Evolutionary conservation across 1,140 invertebrate genomes (phyloP), one percentile per base, ranked within the genome.

Genomic region (Sweltsa coloradensis): DNA sequence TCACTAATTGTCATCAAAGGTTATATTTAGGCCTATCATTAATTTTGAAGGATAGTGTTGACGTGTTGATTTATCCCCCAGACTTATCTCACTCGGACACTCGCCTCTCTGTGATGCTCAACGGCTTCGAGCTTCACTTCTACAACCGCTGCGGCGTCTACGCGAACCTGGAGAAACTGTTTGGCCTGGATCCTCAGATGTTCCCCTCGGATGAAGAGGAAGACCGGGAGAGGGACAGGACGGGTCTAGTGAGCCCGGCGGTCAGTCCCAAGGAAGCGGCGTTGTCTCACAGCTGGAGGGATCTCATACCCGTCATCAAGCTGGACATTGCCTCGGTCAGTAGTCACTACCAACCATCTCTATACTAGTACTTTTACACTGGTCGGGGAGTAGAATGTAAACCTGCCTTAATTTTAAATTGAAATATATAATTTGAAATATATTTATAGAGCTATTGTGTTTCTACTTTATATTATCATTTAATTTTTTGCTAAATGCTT

Each of bases 281-380:
- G 0, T 41, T 60, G 65, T 83, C 83, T 0, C 74, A 84, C 54
- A 90, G 89, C 3, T 97, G 95, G 91, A 74, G 94, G 55, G 91
- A 97, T 71, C 73, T 99, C 39, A 91, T 97, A 59, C 95, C 95
- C 39, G 89, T 96, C 22, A 96, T 97, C 46, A 97, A 97, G 72
- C 71, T 95, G 34, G 92, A 97, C 60, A 78, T 97, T 36, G 86
- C 81, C 47, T 83, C 83, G 31, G 81, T 83, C 66, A 73, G 70
- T 69, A 27, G 26, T 11, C 27, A 16, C 13, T 0, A 16, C 22
- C 2, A 36, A 0, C 5, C n/a, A n/a, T 43, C 27, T 25, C 3
- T 31, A 31, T 14, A 13, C 7, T 6, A 34, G 9, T 13, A 23
- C 14, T 23, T 24, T 11, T 37, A 37, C 5, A 37, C 14, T 16